Evolutionary conservation across 1,140 invertebrate genomes (phyloP).

Genomic region (Magallana gigas): DNA sequence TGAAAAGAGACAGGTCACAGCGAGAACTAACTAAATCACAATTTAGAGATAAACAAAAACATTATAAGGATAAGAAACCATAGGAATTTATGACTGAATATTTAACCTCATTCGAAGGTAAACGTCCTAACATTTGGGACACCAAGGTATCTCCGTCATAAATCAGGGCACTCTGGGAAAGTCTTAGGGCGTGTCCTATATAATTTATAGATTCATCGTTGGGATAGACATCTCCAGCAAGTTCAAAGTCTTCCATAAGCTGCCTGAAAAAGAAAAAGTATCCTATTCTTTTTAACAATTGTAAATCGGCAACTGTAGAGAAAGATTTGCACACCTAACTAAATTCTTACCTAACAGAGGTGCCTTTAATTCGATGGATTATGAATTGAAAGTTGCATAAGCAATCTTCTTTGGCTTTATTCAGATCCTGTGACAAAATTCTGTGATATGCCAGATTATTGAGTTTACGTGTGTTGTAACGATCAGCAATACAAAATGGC

Average conservation of each 20-base stretch:
- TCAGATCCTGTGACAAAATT: constrained; percentile 89
- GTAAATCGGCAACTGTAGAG: not conserved
- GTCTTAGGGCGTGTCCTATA: constrained; percentile 59
- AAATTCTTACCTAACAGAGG: constrained; percentile 59
- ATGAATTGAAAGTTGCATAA: constrained; percentile 98
- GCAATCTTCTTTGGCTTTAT: constrained; percentile 94
- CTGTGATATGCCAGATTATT: constrained; percentile 89
- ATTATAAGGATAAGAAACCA: too few relatives aligned
- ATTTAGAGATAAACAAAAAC: too few relatives aligned
- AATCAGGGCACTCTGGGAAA: constrained; percentile 65
- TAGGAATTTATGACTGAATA: too few relatives aligned
- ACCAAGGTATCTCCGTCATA: constrained; percentile 45
- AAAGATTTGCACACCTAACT: too few relatives aligned
- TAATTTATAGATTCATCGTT: constrained; percentile 56
- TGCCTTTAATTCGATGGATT: constrained; percentile 88
- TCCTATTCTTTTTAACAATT: not conserved
- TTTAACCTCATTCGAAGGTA: not conserved
- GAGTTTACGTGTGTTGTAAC: constrained; percentile 86
- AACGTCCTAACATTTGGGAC: not conserved
- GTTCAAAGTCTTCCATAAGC: constrained; percentile 55
- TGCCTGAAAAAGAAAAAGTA: not conserved
- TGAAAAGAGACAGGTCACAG: too few relatives aligned
- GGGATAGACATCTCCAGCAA: constrained; percentile 52
- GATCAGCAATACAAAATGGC: constrained; percentile 76
- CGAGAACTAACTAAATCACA: too few relatives aligned